Evolutionary conservation across 2,113 vertebrate genomes (phyloP).

Genomic region (Caretta caretta): DNA sequence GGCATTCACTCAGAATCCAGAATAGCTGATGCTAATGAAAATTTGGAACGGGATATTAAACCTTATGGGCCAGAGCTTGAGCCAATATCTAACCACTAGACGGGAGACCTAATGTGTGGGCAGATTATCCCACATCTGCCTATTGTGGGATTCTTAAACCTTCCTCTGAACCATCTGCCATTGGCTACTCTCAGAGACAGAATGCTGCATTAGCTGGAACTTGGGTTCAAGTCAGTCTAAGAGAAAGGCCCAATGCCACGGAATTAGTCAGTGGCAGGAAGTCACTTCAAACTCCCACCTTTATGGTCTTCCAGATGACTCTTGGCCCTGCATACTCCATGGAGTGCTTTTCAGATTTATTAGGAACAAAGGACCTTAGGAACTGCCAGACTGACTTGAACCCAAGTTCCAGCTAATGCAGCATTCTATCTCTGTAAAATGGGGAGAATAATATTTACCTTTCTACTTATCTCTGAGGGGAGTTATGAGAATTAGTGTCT

Average conservation of each 20-base stretch:
- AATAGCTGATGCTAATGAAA: neutral
- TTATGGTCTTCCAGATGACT: slow-evolving; percentile 53
- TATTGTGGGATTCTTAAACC: neutral
- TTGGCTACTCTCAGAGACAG: neutral
- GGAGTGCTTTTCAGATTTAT: slow-evolving; percentile 34
- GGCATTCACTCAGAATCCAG: neutral
- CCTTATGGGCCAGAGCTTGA: neutral
- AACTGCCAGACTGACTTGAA: neutral
- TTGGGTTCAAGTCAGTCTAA: neutral
- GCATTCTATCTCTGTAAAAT: neutral
- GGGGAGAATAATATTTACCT: neutral
- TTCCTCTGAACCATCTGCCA: neutral
- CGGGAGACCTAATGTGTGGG: neutral
- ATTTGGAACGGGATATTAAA: neutral
- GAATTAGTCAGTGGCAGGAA: neutral
- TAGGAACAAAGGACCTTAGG: neutral
- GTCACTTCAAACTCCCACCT: neutral
- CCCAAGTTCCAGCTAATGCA: neutral
- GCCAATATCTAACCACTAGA: neutral
- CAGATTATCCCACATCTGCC: neutral
- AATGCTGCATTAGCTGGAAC: neutral
- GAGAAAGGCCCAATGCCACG: neutral
- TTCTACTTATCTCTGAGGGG: neutral
- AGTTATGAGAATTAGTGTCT: neutral
- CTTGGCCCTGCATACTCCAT: neutral